A percentile compares a stretch with the other conserved stretches of the same genome.
Evolutionary conservation across 2,113 vertebrate species (phyloP).

Genomic region (Xiphophorus couchianus): DNA sequence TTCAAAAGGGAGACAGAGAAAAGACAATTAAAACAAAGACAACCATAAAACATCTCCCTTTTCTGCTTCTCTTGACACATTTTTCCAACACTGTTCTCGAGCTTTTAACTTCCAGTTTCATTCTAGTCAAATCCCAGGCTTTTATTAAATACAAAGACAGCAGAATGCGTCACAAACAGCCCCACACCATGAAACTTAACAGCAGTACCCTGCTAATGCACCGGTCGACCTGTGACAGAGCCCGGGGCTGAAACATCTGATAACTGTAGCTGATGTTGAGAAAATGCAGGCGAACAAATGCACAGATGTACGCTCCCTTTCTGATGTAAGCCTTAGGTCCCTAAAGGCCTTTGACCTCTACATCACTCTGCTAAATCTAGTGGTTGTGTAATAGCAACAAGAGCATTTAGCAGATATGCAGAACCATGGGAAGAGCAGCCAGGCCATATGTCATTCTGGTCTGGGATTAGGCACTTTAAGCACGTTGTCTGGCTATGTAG

Average conservation of each 20-base stretch:
- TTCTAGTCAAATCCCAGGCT: background rate
- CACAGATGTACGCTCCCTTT: background rate
- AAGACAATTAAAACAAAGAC: constrained; percentile 17
- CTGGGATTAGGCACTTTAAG: background rate
- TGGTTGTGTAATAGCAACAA: constrained; percentile 62
- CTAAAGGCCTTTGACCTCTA: constrained; percentile 46
- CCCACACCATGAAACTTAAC: constrained; percentile 17
- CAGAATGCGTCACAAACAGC: constrained; percentile 1
- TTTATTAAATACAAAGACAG: constrained; percentile 26
- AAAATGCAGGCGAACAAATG: constrained; percentile 25
- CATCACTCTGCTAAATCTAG: constrained; percentile 43
- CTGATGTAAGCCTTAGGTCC: constrained; percentile 34
- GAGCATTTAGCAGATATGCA: constrained; percentile 59
- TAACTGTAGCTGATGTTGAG: constrained; percentile 20
- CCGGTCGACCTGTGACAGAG: constrained; percentile 1
- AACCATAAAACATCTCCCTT: background rate
- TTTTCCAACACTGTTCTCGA: background rate
- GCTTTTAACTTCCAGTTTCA: constrained; percentile 18
- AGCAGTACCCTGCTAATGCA: constrained; percentile 30
- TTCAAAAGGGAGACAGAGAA: background rate
- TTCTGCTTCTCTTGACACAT: background rate
- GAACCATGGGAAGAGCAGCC: constrained; percentile 28
- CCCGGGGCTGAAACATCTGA: constrained; percentile 18
- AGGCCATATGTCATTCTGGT: constrained; percentile 12
- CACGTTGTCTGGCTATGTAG: background rate